phyloP scores from a whole-genome alignment of 2,113 vertebrate genomes.

The Hemicordylus capensis region DNA sequence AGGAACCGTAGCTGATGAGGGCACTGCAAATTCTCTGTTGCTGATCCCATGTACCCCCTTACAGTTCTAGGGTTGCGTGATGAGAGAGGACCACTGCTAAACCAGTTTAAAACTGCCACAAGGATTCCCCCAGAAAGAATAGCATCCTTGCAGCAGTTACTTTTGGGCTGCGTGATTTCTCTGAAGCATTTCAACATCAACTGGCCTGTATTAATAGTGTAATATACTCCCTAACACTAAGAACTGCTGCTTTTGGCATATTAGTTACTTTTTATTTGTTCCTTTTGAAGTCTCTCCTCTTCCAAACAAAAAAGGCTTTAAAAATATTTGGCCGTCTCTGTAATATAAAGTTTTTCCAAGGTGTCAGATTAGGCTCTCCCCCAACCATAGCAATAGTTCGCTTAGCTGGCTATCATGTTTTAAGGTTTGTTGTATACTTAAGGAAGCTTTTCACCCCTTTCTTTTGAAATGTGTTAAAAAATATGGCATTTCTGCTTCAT shows the following conservation, averaged over 20 bases:
- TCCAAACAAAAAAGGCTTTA: conserved; percentile 61
- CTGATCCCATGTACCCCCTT: background rate
- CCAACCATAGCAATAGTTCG: conserved; percentile 69
- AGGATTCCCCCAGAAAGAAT: background rate
- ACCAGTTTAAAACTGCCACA: background rate
- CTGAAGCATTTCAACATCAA: conserved; percentile 36
- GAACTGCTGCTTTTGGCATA: background rate
- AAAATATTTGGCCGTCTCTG: conserved; percentile 62
- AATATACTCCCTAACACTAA: conserved; percentile 23
- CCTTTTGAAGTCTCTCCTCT: conserved; percentile 14
- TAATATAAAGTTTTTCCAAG: conserved; percentile 60
- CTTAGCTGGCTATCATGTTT: conserved; percentile 66
- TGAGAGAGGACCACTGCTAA: background rate
- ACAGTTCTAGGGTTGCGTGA: background rate
- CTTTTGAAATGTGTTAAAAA: conserved; percentile 53
- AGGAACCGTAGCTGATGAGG: background rate
- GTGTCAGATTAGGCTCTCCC: conserved; percentile 65
- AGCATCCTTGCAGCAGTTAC: background rate
- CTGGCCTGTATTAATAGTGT: conserved; percentile 5
- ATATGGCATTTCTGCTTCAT: conserved; percentile 25
- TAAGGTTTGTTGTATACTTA: conserved; percentile 63
- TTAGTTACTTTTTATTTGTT: conserved; percentile 44
- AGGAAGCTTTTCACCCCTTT: conserved; percentile 39
- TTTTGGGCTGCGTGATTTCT: background rate
- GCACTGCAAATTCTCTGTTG: background rate